Evolutionary conservation across 2,113 vertebrate genomes (phyloP).

Genomic region (Cephalopholis sonnerati): DNA sequence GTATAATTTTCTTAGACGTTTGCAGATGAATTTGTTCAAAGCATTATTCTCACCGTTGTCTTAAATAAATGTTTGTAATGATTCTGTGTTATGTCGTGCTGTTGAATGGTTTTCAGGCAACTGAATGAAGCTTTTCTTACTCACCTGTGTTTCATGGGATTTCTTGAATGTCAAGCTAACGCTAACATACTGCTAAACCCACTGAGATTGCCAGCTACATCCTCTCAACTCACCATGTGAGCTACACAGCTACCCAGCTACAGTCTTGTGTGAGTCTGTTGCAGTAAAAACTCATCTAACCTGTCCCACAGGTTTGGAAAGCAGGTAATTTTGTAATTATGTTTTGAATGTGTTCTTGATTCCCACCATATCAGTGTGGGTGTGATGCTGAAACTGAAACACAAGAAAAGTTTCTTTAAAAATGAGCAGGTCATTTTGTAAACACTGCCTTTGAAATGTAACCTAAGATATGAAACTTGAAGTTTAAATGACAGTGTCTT

Average conservation of each 20-base stretch:
- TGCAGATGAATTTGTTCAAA: slow-evolving; percentile 16
- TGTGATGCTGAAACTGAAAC: neutral
- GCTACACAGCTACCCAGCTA: no score
- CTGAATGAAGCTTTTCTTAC: neutral
- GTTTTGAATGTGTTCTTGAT: neutral
- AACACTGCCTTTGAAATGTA: neutral
- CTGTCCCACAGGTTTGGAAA: neutral
- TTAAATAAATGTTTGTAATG: slow-evolving; percentile 42
- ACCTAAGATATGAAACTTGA: neutral
- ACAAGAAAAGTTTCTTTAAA: neutral
- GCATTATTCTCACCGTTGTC: neutral
- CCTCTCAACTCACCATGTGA: neutral
- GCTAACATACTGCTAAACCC: neutral
- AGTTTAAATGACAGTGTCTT: slow-evolving; percentile 5
- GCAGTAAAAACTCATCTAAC: neutral
- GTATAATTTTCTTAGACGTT: slow-evolving; percentile 17
- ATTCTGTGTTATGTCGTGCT: neutral
- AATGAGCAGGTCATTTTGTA: neutral
- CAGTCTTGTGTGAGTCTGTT: neutral
- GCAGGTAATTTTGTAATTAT: neutral
- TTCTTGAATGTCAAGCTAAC: neutral
- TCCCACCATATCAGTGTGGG: neutral
- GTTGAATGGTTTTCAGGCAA: neutral
- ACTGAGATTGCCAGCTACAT: neutral
- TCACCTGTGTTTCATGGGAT: neutral